phyloP scores from a whole-genome alignment of 2,113 vertebrate genomes.

The Mormyrus iriodes region DNA sequence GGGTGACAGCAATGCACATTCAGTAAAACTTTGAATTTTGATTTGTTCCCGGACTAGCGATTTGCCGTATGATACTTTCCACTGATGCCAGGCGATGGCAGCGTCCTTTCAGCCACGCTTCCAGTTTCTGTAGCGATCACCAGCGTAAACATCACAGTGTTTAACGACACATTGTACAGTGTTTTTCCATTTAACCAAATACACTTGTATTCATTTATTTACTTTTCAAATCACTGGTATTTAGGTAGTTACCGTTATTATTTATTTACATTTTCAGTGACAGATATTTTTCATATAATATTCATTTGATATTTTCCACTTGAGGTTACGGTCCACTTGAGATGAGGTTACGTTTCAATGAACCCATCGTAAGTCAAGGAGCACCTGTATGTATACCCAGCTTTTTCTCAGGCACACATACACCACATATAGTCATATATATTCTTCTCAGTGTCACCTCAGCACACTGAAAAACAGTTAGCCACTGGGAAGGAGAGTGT shows the following conservation, averaged over 20 bases:
- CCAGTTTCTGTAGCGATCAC: not conserved
- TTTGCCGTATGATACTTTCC: not conserved
- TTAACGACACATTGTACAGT: not conserved
- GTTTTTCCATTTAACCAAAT: not conserved
- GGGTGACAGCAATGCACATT: not conserved
- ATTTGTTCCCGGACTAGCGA: not conserved
- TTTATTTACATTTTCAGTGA: not conserved
- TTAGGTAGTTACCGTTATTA: not conserved
- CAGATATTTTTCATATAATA: not conserved
- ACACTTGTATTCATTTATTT: not conserved
- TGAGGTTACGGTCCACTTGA: no score
- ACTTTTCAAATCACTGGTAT: not conserved
- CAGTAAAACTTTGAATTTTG: not conserved
- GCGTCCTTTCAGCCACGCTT: not conserved
- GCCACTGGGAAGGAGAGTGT: not conserved
- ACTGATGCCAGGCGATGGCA: not conserved
- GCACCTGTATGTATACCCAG: not conserved
- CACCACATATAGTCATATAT: not conserved
- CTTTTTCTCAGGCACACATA: not conserved
- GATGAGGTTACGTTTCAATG: not conserved
- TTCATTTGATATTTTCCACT: not conserved
- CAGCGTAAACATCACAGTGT: not conserved
- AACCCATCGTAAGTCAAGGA: not conserved
- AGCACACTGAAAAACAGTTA: not conserved
- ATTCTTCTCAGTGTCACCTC: not conserved